Evolutionary conservation across 2,113 vertebrate species (phyloP).

Genomic region (Syngnathus typhle): DNA sequence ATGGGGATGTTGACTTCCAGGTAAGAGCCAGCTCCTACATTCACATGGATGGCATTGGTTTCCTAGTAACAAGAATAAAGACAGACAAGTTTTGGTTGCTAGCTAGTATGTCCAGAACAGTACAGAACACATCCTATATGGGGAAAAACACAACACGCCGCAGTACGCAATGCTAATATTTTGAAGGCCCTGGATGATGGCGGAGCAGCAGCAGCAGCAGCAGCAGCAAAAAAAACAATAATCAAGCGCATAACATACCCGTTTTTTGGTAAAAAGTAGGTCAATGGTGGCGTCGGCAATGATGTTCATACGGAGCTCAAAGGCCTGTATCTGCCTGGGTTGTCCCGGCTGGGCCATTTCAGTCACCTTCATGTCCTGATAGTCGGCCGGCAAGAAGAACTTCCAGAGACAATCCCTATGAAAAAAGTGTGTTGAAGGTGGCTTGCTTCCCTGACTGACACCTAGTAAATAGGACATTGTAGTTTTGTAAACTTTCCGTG

Average conservation of each 20-base stretch:
- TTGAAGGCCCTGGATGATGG: not conserved
- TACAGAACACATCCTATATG: no score
- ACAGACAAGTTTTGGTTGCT: constrained; percentile 14
- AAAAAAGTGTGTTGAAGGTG: not conserved
- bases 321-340: constrained; percentile 90
- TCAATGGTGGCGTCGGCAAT: constrained; percentile 98
- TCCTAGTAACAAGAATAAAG: constrained; percentile 72
- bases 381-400: constrained; percentile 96
- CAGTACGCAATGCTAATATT: not conserved
- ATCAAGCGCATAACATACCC: constrained; percentile 69
- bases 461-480: not conserved
- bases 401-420: constrained; percentile 94
- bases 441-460: not conserved
- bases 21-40: constrained; percentile 97
- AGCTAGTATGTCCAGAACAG: not conserved
- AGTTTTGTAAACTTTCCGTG: not conserved
- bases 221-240: not conserved
- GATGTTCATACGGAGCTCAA: constrained; percentile 98
- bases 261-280: constrained; percentile 96
- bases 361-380: constrained; percentile 89
- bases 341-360: constrained; percentile 85
- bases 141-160: not conserved
- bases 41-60: constrained; percentile 98
- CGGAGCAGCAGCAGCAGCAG: not conserved
- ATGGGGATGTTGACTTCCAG: constrained; percentile 98